Conservation (phyloP, 2,888 invertebrate genomes). For the Epinotia demarniana region DNA sequence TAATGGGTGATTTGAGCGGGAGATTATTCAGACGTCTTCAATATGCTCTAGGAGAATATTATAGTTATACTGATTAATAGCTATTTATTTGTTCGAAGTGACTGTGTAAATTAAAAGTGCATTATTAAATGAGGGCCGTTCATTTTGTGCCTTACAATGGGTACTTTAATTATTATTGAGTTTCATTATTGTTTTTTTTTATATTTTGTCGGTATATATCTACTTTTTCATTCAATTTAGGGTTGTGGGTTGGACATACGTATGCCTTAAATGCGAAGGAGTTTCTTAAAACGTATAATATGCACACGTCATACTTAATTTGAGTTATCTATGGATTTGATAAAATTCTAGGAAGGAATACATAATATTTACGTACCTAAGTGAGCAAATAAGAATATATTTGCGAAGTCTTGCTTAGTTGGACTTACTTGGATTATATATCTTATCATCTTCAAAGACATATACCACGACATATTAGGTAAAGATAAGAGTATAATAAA, state of each 20-base stretch:
- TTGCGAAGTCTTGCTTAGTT: no score
- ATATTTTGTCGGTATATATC: not conserved
- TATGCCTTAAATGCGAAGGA: no score
- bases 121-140: slow-evolving; percentile 24
- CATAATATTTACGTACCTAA: no score
- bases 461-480: no score
- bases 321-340: no score
- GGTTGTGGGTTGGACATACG: no score
- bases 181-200: not conserved
- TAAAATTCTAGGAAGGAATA: no score
- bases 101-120: slow-evolving; percentile 39
- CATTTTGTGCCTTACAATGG: not conserved
- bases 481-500: not conserved
- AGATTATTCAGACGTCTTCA: slow-evolving; percentile 47
- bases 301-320: no score
- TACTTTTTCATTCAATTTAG: no score
- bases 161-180: not conserved
- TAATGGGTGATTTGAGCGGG: slow-evolving; percentile 74
- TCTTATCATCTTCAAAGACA: not conserved
- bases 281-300: no score
- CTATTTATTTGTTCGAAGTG: slow-evolving; percentile 41
- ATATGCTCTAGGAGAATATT: slow-evolving; percentile 42
- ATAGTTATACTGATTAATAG: slow-evolving; percentile 42
- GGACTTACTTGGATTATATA: not conserved
- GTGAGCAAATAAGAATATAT: no score